phyloP scores from a whole-genome alignment of 2,888 invertebrate genomes.

The Himalopsyche tibetana region DNA sequence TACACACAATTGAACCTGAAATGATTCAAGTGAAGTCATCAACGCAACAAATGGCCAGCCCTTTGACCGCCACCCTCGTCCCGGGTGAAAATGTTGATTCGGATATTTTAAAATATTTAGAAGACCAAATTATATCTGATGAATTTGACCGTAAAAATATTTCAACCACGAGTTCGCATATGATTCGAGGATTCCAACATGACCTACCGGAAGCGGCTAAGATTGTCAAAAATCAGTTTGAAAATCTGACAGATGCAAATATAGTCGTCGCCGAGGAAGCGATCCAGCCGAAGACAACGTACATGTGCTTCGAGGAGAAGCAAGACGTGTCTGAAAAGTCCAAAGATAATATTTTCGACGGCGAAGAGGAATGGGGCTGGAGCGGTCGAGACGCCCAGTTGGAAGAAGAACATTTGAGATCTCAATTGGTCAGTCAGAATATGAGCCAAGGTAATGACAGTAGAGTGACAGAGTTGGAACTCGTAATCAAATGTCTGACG shows the following conservation, averaged over 20 bases:
- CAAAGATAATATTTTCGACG: conserved; percentile 70
- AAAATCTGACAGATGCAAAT: conserved; percentile 47
- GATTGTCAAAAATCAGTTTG: conserved; percentile 66
- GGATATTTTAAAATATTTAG: conserved; percentile 70
- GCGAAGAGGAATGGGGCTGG: conserved; percentile 75
- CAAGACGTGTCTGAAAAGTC: conserved; percentile 61
- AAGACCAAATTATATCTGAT: conserved; percentile 73
- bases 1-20: neutral
- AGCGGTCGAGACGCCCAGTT: conserved; percentile 68
- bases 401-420: conserved; percentile 73
- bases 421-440: conserved; percentile 65
- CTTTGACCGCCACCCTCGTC: neutral
- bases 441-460: conserved; percentile 16
- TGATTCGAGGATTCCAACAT: conserved; percentile 68
- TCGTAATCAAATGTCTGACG: conserved; percentile 79
- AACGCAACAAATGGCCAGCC: neutral
- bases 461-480: conserved; percentile 77
- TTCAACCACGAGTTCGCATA: conserved; percentile 66
- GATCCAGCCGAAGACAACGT: conserved; percentile 77
- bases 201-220: conserved; percentile 57
- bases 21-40: neutral
- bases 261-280: conserved; percentile 69
- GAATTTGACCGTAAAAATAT: conserved; percentile 65
- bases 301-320: conserved; percentile 74
- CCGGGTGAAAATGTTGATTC: conserved; percentile 69